phyloP scores from a whole-genome alignment of 2,888 invertebrate genomes.

The Tineola bisselliella region DNA sequence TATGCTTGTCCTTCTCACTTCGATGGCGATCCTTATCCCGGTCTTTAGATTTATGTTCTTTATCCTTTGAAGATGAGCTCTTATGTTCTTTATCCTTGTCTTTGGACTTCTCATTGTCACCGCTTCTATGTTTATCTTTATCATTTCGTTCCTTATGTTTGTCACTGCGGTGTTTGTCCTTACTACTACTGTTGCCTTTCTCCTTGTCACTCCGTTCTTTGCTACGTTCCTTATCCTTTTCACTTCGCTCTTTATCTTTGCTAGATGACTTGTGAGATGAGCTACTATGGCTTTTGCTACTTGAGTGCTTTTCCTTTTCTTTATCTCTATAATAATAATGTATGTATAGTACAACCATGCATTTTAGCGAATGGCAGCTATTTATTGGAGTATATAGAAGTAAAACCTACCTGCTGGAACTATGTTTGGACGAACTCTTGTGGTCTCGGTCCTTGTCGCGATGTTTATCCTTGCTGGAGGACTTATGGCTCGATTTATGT shows the following conservation, averaged over 20 bases:
- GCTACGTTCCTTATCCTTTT: slow-evolving; percentile 20
- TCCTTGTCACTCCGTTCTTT: slow-evolving; percentile 25
- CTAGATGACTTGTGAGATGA: slow-evolving; percentile 61
- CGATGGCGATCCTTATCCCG: slow-evolving; percentile 46
- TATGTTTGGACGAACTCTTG: slow-evolving; percentile 62
- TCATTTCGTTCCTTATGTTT: slow-evolving; percentile 32
- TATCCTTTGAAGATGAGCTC: slow-evolving; percentile 45
- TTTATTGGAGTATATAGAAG: slow-evolving; percentile 18
- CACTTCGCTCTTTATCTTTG: slow-evolving; percentile 29
- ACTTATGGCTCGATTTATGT: slow-evolving; percentile 72
- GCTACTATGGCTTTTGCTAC: slow-evolving; percentile 64
- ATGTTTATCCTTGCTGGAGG: slow-evolving; percentile 75
- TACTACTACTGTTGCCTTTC: slow-evolving; percentile 26
- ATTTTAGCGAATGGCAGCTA: neutral
- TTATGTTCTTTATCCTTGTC: slow-evolving; percentile 47
- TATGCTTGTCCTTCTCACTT: slow-evolving; percentile 56
- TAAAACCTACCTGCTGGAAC: slow-evolving; percentile 32
- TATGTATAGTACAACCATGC: neutral
- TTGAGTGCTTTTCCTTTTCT: slow-evolving; percentile 65
- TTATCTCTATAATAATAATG: slow-evolving; percentile 29
- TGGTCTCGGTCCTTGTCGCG: slow-evolving; percentile 73
- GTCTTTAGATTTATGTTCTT: slow-evolving; percentile 49
- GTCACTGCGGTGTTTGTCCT: slow-evolving; percentile 41
- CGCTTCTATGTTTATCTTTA: slow-evolving; percentile 27
- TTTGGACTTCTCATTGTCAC: slow-evolving; percentile 40